Percentiles rank a stretch among this genome's conserved stretches.
Evolutionary conservation across 2,888 invertebrate genomes (phyloP).

Genomic region (Sphaeridia pumilis): DNA sequence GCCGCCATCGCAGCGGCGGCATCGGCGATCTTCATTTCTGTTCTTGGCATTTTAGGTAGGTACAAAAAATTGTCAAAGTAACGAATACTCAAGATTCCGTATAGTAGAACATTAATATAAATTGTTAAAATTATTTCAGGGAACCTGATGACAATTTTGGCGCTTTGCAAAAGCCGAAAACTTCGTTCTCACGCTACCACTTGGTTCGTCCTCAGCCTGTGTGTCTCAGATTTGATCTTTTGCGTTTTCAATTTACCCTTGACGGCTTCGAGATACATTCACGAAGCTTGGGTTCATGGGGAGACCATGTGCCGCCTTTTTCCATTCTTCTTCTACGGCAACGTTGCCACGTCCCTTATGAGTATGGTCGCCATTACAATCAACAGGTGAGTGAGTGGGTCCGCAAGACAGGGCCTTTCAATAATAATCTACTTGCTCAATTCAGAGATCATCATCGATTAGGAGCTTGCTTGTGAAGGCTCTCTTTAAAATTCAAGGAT

Average conservation of each 20-base stretch:
- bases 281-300: conserved; percentile 69
- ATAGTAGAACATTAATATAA: not conserved
- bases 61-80: not conserved
- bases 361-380: conserved; percentile 83
- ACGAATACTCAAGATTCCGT: not conserved
- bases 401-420: too few species aligned
- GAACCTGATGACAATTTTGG: conserved; percentile 68
- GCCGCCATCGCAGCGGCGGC: conserved; percentile 65
- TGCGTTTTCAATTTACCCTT: conserved; percentile 72
- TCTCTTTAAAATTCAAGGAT: too few species aligned
- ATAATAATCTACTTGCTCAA: too few species aligned
- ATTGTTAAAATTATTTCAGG: conserved; percentile 47
- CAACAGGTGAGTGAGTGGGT: conserved; percentile 59
- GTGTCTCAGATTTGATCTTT: conserved; percentile 74
- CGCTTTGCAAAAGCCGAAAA: conserved; percentile 63
- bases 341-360: conserved; percentile 72
- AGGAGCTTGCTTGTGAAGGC: too few species aligned
- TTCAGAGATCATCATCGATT: too few species aligned
- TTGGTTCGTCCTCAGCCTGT: conserved; percentile 73
- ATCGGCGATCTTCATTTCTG: conserved; percentile 65
- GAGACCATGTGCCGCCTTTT: conserved; percentile 66
- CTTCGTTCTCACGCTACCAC: conserved; percentile 73
- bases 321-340: conserved; percentile 79
- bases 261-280: conserved; percentile 63
- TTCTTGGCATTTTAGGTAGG: conserved; percentile 67